These are phyloP conservation scores for Diabrotica balteata DNA, from an alignment of 2,888 invertebrate genomes.

Conservation along the genomic window DNA sequence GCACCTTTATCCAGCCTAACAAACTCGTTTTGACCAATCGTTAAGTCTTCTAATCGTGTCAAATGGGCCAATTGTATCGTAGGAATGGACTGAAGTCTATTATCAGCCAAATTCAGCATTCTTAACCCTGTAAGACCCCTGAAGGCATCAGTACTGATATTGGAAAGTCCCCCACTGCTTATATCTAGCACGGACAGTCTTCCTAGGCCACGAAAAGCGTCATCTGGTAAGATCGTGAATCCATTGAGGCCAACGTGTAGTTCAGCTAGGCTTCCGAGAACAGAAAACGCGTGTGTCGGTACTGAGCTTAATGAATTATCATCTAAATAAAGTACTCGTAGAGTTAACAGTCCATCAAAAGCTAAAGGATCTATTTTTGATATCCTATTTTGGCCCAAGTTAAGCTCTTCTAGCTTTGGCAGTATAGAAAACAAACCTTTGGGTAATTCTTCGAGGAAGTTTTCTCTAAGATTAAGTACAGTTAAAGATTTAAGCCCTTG, in stretches of 20 bases:
- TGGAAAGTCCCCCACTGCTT: conserved; percentile 80
- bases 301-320: conserved; percentile 82
- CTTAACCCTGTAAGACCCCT: conserved; percentile 78
- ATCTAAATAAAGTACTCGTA: conserved; percentile 82
- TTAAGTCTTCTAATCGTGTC: conserved; percentile 78
- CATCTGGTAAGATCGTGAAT: conserved; percentile 77
- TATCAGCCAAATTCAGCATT: conserved; percentile 80
- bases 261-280: conserved; percentile 81
- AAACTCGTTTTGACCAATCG: conserved; percentile 85
- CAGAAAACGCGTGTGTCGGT: conserved; percentile 76
- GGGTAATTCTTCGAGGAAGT: conserved; percentile 80
- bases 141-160: conserved; percentile 79
- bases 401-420: conserved; percentile 81
- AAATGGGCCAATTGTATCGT: conserved; percentile 76
- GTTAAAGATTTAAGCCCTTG: conserved; percentile 79
- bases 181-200: conserved; percentile 79
- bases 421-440: conserved; percentile 77
- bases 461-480: conserved; percentile 81
- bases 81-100: conserved; percentile 76
- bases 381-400: conserved; percentile 86
- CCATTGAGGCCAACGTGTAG: conserved; percentile 85
- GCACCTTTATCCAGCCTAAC: conserved; percentile 73
- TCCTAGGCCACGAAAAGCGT: conserved; percentile 79
- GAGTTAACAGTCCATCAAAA: conserved; percentile 76
- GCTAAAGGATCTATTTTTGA: conserved; percentile 79